Conservation (phyloP, 2,113 vertebrate genomes). For the Fulica atra region DNA sequence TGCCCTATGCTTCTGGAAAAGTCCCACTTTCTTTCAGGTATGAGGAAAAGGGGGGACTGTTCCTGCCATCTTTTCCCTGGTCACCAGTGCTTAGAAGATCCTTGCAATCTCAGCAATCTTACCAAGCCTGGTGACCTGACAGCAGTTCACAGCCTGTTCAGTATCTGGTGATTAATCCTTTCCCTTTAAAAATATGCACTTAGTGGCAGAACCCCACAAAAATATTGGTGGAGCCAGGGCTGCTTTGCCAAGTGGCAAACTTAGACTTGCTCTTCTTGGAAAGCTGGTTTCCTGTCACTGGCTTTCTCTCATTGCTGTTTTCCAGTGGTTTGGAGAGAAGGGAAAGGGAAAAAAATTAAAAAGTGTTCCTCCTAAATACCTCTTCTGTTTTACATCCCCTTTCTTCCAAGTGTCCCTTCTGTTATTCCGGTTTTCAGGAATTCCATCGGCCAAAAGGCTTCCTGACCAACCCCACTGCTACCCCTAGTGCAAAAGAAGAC, state of each 20-base stretch:
- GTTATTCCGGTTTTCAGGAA: not conserved
- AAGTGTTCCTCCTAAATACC: not conserved
- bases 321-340: conserved; percentile 39
- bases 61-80: not conserved
- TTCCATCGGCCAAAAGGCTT: not conserved
- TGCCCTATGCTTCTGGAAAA: not conserved
- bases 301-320: conserved; percentile 21
- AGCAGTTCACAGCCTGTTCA: not conserved
- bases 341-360: not conserved
- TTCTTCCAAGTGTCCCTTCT: not conserved
- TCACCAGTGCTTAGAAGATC: not conserved
- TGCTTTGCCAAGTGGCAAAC: conserved; percentile 57
- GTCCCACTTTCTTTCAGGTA: not conserved
- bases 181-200: conserved; percentile 55
- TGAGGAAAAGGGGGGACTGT: not conserved
- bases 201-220: conserved; percentile 50
- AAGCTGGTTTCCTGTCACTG: conserved; percentile 60
- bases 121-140: not conserved
- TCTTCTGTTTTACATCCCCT: not conserved
- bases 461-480: not conserved
- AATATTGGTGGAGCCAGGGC: conserved; percentile 42
- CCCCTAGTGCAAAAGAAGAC: not conserved
- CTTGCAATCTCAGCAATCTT: conserved; percentile 11
- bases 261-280: conserved; percentile 61
- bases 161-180: conserved; percentile 21